Evolutionary conservation across 2,113 vertebrate species (phyloP).

Genomic region (Dunckerocampus dactyliophorus): DNA sequence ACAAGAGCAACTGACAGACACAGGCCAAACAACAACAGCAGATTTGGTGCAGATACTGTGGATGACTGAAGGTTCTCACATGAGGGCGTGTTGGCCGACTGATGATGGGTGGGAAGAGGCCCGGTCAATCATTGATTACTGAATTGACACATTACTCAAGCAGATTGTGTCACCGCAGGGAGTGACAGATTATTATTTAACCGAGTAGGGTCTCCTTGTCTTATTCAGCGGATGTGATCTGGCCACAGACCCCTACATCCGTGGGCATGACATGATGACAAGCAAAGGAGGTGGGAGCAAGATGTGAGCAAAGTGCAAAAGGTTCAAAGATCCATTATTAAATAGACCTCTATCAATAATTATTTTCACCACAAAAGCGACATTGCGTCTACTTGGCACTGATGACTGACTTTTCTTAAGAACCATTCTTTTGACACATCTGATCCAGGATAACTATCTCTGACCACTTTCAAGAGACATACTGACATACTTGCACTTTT

Average conservation of each 20-base stretch:
- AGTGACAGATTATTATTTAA: slow-evolving; percentile 18
- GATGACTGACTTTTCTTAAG: no score
- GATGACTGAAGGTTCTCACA: slow-evolving; percentile 29
- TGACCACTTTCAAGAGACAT: no score
- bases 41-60: not conserved
- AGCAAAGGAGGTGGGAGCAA: slow-evolving; percentile 3
- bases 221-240: slow-evolving; percentile 16
- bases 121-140: slow-evolving; percentile 30
- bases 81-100: slow-evolving; percentile 14
- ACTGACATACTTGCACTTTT: no score
- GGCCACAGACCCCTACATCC: slow-evolving; percentile 8
- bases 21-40: not conserved
- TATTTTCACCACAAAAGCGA: no score
- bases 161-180: slow-evolving; percentile 10
- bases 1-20: slow-evolving; percentile 4
- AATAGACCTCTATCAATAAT: not conserved
- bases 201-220: not conserved
- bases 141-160: not conserved
- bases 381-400: not conserved
- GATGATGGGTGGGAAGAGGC: not conserved
- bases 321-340: slow-evolving; percentile 25
- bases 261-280: slow-evolving; percentile 7
- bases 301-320: slow-evolving; percentile 21
- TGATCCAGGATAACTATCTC: no score
- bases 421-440: no score